These are phyloP conservation scores for Brienomyrus longianalis DNA, from an alignment of 2,113 vertebrate genomes.

Conservation along the genomic window DNA sequence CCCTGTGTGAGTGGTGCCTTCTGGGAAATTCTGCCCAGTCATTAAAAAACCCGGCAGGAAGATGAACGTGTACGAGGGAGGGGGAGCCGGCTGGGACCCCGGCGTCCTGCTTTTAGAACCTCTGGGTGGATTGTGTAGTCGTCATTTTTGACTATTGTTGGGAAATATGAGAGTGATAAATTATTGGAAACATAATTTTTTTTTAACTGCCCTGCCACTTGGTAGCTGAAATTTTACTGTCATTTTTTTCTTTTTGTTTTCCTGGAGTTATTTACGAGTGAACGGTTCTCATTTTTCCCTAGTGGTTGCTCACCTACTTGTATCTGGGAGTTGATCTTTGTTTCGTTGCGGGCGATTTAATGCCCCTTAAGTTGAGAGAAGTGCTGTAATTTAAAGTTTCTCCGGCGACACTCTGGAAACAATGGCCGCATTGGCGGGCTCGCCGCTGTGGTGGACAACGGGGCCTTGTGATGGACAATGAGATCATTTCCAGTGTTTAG, in stretches of 20 bases:
- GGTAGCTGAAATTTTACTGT: neutral
- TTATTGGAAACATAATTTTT: neutral
- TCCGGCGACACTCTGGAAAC: neutral
- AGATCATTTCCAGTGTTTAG: constrained; percentile 2
- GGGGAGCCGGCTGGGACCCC: neutral
- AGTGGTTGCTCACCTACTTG: neutral
- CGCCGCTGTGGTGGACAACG: neutral
- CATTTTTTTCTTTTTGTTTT: neutral
- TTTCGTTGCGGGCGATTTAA: neutral
- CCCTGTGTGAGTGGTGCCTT: neutral
- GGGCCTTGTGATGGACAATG: neutral
- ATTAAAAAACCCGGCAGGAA: neutral
- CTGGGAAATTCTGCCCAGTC: neutral
- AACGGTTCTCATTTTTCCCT: neutral
- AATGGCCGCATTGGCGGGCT: neutral
- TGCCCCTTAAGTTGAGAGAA: neutral
- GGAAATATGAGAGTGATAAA: neutral
- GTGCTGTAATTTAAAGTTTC: neutral
- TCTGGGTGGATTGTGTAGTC: neutral
- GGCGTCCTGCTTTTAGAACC: neutral
- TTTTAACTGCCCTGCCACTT: neutral
- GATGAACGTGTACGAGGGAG: neutral
- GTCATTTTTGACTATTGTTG: neutral
- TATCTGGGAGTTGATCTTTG: neutral
- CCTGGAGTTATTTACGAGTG: neutral